Evolutionary conservation across 2,888 invertebrate species (phyloP).

Genomic region (Drosophila kanekoi): DNA sequence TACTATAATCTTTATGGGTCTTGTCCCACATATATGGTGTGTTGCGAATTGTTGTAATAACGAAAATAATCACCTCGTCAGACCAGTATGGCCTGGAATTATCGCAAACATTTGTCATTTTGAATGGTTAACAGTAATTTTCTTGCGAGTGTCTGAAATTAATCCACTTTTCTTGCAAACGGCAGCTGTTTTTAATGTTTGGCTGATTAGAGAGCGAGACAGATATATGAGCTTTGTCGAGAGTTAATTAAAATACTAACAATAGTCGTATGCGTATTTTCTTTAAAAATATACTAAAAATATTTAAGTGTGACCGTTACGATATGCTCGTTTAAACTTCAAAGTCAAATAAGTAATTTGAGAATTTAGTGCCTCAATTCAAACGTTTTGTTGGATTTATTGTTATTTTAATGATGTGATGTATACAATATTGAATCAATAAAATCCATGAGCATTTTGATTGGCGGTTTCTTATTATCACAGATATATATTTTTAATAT

Average conservation of each 20-base stretch:
- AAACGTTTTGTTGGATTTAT: no score
- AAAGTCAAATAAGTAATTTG: no score
- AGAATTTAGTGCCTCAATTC: no score
- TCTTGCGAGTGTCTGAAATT: slow-evolving; percentile 10
- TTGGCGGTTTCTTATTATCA: no score
- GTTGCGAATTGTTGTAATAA: slow-evolving; percentile 48
- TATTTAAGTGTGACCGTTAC: slow-evolving; percentile 15
- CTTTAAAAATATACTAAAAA: slow-evolving; percentile 4
- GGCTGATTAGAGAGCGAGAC: slow-evolving; percentile 33
- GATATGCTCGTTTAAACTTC: neutral
- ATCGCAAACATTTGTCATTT: slow-evolving; percentile 37
- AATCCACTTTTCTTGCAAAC: slow-evolving; percentile 43
- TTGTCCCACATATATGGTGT: slow-evolving; percentile 58
- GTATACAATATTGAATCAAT: no score
- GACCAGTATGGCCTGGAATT: slow-evolving; percentile 48
- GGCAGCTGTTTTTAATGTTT: slow-evolving; percentile 36
- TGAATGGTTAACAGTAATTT: neutral
- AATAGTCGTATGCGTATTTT: slow-evolving; percentile 3
- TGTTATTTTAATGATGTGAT: no score
- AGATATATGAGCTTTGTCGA: slow-evolving; percentile 17
- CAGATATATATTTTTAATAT: no score
- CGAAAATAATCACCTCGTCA: slow-evolving; percentile 43
- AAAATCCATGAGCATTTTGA: no score
- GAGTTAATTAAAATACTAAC: slow-evolving; percentile 41
- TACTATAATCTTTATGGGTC: slow-evolving; percentile 48